phyloP scores from a whole-genome alignment of 2,797 vertebrate genomes.

The Sebastes kiyomatsui region DNA sequence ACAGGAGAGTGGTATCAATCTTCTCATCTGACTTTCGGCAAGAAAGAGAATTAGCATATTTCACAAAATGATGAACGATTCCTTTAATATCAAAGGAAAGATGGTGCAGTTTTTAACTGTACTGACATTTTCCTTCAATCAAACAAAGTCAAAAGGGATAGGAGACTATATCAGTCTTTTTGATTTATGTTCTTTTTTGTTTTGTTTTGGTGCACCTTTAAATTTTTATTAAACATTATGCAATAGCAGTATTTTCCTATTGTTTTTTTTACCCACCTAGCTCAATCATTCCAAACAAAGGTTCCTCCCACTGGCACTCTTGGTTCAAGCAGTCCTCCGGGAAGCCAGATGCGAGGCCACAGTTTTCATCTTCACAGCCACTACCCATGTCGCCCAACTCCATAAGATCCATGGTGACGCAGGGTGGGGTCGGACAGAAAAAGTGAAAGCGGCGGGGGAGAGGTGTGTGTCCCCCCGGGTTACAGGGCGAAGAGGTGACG shows the following conservation, averaged over 20 bases:
- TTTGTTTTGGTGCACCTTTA: neutral
- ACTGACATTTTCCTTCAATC: neutral
- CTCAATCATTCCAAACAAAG: conserved; percentile 65
- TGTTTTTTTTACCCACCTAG: conserved; percentile 57
- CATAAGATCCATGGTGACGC: conserved; percentile 44
- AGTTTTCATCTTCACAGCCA: conserved; percentile 60
- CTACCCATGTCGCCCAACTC: conserved; percentile 29
- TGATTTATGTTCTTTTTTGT: neutral
- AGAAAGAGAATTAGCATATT: neutral
- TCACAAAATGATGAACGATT: neutral
- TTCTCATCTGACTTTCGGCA: neutral
- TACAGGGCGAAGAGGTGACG: conserved; percentile 56
- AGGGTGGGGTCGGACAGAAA: neutral
- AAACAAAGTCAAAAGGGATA: neutral
- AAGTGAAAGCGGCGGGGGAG: neutral
- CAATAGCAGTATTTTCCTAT: neutral
- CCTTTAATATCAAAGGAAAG: neutral
- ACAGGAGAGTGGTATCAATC: neutral
- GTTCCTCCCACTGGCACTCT: conserved; percentile 58
- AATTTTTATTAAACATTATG: neutral
- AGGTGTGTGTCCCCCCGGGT: conserved; percentile 34
- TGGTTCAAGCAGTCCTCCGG: conserved; percentile 49
- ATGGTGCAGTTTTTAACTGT: neutral
- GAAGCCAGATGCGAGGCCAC: conserved; percentile 34
- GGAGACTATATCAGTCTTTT: neutral